These are phyloP conservation scores for Pogonocichla stellata DNA, from an alignment of 2,113 vertebrate genomes.

Conservation along the genomic window DNA sequence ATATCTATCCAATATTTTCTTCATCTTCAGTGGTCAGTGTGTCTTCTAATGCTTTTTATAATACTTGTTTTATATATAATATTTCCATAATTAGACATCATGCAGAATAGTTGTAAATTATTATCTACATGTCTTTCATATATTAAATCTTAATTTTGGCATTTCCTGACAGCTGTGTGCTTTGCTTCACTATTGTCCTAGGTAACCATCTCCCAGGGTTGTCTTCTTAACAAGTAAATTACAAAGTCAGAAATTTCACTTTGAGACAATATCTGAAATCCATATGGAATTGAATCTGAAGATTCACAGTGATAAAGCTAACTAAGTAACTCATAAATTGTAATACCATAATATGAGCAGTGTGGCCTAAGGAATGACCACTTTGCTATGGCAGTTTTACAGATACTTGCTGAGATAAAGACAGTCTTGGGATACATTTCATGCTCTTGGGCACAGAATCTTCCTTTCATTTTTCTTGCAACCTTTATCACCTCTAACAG, in stretches of 20 bases:
- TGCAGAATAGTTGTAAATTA: background rate
- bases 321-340: background rate
- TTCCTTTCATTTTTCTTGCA: background rate
- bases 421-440: background rate
- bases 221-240: background rate
- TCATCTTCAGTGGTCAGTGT: background rate
- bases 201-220: background rate
- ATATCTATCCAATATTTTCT: constrained; percentile 14
- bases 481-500: background rate
- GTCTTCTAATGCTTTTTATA: background rate
- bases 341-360: background rate
- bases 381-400: background rate
- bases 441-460: background rate
- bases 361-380: background rate
- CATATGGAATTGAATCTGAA: background rate
- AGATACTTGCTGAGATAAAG: background rate
- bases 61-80: background rate
- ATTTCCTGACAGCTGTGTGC: background rate
- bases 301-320: background rate
- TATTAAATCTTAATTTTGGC: background rate
- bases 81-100: background rate
- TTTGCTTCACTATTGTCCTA: background rate
- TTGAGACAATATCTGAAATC: background rate
- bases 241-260: background rate
- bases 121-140: background rate